Conservation (phyloP, 1,140 invertebrate species). For the Steinernema khuongi region DNA sequence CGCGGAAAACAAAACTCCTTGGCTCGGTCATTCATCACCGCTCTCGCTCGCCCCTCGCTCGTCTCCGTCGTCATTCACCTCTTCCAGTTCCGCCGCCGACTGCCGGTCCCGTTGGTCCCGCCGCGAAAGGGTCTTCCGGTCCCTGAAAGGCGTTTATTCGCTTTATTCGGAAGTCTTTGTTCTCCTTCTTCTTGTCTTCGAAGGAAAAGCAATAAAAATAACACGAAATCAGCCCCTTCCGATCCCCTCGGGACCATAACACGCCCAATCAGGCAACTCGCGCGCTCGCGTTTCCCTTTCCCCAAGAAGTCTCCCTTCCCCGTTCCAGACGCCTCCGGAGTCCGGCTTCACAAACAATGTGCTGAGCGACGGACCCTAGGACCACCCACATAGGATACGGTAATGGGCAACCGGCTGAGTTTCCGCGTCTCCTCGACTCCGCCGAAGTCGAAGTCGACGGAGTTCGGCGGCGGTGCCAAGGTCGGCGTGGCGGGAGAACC, state of each 20-base stretch:
- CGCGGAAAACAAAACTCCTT: neutral
- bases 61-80: slow-evolving; percentile 5
- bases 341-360: too few relatives aligned
- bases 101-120: neutral
- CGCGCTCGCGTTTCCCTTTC: too few relatives aligned
- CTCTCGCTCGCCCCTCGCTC: neutral
- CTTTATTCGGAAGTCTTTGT: neutral
- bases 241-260: too few relatives aligned
- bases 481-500: neutral
- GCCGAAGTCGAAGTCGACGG: neutral
- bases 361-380: neutral
- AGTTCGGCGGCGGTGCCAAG: neutral
- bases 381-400: neutral
- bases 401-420: neutral
- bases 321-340: too few relatives aligned
- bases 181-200: too few relatives aligned
- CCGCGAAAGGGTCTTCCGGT: neutral
- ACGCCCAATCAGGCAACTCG: too few relatives aligned
- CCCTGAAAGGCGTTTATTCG: neutral
- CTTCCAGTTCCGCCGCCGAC: neutral
- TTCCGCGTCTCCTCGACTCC: neutral
- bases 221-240: too few relatives aligned
- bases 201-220: too few relatives aligned
- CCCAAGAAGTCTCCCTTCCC: too few relatives aligned
- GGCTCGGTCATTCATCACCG: neutral